A percentile compares a stretch with the other conserved stretches of the same genome.
phyloP scores from a whole-genome alignment of 2,113 vertebrate species.

The Pao palembangensis region DNA sequence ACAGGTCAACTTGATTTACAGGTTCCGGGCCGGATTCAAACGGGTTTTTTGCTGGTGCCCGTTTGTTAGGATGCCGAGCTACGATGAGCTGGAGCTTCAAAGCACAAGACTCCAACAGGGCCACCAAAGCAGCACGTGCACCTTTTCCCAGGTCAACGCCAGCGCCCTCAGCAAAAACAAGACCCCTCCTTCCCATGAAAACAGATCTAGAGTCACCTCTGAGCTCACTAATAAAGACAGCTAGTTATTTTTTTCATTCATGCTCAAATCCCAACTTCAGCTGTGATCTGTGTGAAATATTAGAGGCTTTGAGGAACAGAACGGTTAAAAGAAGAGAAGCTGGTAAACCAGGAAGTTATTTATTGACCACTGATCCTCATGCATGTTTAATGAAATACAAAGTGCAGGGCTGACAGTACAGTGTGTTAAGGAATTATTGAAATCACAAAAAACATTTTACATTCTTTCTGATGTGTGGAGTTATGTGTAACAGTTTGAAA shows the following conservation, averaged over 20 bases:
- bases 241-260: slow-evolving; percentile 7
- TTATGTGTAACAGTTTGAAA: no score
- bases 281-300: neutral
- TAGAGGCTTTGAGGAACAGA: neutral
- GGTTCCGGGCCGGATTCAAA: slow-evolving; percentile 73
- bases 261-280: neutral
- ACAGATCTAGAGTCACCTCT: slow-evolving; percentile 26
- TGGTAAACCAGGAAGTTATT: no score
- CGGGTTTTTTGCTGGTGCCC: slow-evolving; percentile 70
- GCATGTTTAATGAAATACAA: neutral
- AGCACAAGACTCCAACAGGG: slow-evolving; percentile 58
- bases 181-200: slow-evolving; percentile 40
- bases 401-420: neutral
- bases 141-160: slow-evolving; percentile 64
- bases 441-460: no score
- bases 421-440: no score
- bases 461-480: no score
- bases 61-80: slow-evolving; percentile 60
- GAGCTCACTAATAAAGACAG: slow-evolving; percentile 23
- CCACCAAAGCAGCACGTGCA: slow-evolving; percentile 74
- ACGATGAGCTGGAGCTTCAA: slow-evolving; percentile 68
- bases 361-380: neutral
- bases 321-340: no score
- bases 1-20: slow-evolving; percentile 23
- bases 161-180: slow-evolving; percentile 64